Evolutionary conservation across 1,140 invertebrate genomes (phyloP).

Genomic region (Hetaerina americana): DNA sequence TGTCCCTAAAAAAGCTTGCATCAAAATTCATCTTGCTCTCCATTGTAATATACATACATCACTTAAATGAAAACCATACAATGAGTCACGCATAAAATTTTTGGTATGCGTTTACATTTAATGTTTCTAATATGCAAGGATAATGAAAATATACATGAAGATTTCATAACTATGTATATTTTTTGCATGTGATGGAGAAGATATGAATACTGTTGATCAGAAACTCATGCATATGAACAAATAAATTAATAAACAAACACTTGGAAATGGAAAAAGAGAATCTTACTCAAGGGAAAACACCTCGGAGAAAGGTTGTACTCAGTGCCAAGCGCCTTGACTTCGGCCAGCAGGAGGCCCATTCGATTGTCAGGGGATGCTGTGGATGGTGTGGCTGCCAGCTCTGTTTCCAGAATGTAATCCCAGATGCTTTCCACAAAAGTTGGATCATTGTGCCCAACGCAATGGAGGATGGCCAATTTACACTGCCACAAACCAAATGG

Average conservation of each 20-base stretch:
- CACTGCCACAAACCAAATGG: slow-evolving; percentile 71
- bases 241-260: slow-evolving; percentile 9
- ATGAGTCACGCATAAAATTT: too few species aligned
- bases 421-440: not conserved
- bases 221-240: not conserved
- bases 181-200: too few species aligned
- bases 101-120: too few species aligned
- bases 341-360: slow-evolving; percentile 50
- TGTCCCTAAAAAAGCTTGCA: too few species aligned
- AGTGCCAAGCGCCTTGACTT: slow-evolving; percentile 56
- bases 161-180: too few species aligned
- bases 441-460: slow-evolving; percentile 66
- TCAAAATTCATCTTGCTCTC: too few species aligned
- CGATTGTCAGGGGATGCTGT: slow-evolving; percentile 40
- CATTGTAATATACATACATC: too few species aligned
- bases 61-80: too few species aligned
- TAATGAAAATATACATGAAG: too few species aligned
- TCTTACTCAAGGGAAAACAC: slow-evolving; percentile 57
- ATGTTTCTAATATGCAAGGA: too few species aligned
- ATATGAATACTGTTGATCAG: not conserved
- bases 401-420: not conserved
- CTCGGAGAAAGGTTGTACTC: slow-evolving; percentile 57
- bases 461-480: slow-evolving; percentile 72
- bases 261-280: slow-evolving; percentile 12
- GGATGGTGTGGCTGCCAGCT: not conserved